Conservation (phyloP, 2,797 vertebrate species). For the Arrhamphus sclerolepis region DNA sequence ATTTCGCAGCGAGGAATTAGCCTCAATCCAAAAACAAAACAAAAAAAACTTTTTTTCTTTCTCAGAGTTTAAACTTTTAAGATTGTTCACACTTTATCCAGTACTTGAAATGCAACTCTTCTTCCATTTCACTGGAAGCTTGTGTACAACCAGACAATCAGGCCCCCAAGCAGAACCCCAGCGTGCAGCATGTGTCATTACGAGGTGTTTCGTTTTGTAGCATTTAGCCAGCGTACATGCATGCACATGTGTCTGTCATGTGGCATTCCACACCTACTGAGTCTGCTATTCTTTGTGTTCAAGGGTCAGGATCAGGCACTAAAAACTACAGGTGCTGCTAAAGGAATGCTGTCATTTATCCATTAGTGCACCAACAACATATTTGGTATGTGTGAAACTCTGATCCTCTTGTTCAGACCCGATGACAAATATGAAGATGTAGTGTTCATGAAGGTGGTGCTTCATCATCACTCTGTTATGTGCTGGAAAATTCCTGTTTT, state of each 20-base stretch:
- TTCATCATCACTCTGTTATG: constrained; percentile 47
- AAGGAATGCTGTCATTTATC: constrained; percentile 54
- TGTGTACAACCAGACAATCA: constrained; percentile 6
- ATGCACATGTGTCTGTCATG: constrained; percentile 33
- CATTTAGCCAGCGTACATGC: constrained; percentile 40
- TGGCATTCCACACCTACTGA: constrained; percentile 62
- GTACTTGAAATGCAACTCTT: neutral
- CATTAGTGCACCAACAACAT: constrained; percentile 10
- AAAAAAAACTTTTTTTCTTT: too few relatives aligned
- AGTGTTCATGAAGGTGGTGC: constrained; percentile 30
- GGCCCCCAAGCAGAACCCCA: constrained; percentile 18
- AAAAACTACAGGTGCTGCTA: constrained; percentile 42
- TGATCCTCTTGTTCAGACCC: constrained; percentile 46
- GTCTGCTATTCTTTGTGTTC: constrained; percentile 61
- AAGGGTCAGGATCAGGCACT: constrained; percentile 45
- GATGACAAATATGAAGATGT: constrained; percentile 62
- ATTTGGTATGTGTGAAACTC: constrained; percentile 21
- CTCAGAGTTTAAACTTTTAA: neutral
- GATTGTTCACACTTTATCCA: neutral
- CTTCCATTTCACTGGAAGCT: neutral
- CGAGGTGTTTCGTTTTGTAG: constrained; percentile 53
- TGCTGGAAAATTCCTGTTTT: constrained; percentile 23
- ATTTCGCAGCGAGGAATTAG: neutral
- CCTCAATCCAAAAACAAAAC: neutral
- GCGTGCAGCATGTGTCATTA: constrained; percentile 66